phyloP scores from a whole-genome alignment of 2,888 invertebrate genomes.

The Nezara viridula region DNA sequence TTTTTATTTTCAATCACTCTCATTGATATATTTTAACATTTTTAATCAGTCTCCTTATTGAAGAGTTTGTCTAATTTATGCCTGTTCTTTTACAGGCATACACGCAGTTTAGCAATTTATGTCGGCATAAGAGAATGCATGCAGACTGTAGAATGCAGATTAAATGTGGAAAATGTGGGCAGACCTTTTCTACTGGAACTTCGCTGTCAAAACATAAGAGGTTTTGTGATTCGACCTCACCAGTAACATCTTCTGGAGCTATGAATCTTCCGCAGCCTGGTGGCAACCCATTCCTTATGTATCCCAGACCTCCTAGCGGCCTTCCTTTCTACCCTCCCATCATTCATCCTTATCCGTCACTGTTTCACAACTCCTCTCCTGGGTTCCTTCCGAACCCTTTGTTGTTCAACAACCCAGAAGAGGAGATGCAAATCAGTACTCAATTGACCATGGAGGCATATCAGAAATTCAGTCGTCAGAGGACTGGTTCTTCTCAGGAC shows the following conservation, averaged over 20 bases:
- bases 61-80: slow-evolving; percentile 56
- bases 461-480: slow-evolving; percentile 58
- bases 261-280: slow-evolving; percentile 67
- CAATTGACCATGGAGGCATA: slow-evolving; percentile 58
- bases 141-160: slow-evolving; percentile 93
- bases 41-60: not conserved
- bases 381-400: slow-evolving; percentile 76
- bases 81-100: slow-evolving; percentile 79
- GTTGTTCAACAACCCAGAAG: slow-evolving; percentile 70
- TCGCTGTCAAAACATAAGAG: slow-evolving; percentile 95
- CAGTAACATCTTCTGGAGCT: slow-evolving; percentile 65
- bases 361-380: slow-evolving; percentile 66
- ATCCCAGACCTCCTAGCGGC: slow-evolving; percentile 74
- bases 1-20: not conserved
- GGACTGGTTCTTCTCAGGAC: slow-evolving; percentile 52
- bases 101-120: slow-evolving; percentile 99
- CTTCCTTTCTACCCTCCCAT: slow-evolving; percentile 70
- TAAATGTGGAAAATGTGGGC: slow-evolving; percentile 94
- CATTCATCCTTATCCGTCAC: slow-evolving; percentile 70
- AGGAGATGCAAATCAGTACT: slow-evolving; percentile 58
- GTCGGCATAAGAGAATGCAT: slow-evolving; percentile 99
- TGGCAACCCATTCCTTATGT: slow-evolving; percentile 76
- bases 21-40: not conserved
- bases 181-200: slow-evolving; percentile 91
- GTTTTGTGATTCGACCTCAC: slow-evolving; percentile 88